Evolutionary conservation across 2,888 invertebrate species (phyloP).

Genomic region (Hirudinaria manillensis): DNA sequence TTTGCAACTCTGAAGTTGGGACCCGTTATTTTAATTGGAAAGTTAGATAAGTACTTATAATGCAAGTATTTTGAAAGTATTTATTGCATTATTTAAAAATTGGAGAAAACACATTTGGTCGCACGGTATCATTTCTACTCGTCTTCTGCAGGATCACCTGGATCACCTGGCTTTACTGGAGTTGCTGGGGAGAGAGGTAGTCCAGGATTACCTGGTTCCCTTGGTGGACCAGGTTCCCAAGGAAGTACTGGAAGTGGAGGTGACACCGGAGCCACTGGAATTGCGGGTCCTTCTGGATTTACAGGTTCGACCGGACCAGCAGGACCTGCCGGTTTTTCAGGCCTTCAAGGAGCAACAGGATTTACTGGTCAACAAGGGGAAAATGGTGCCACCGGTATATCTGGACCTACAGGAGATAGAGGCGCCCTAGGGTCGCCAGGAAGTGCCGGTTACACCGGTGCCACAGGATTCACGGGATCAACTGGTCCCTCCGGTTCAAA

Average conservation of each 20-base stretch:
- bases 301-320: constrained; percentile 27
- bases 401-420: constrained; percentile 30
- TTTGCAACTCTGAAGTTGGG: not conserved
- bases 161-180: constrained; percentile 34
- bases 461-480: constrained; percentile 37
- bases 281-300: constrained; percentile 26
- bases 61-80: not conserved
- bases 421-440: constrained; percentile 30
- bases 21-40: not conserved
- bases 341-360: constrained; percentile 26
- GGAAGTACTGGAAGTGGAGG: constrained; percentile 58
- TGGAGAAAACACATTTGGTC: no score
- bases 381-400: constrained; percentile 21
- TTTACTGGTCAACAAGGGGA: constrained; percentile 22
- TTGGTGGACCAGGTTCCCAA: constrained; percentile 30
- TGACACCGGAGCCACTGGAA: constrained; percentile 27
- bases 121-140: no score
- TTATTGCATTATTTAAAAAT: not conserved
- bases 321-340: constrained; percentile 38
- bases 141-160: constrained; percentile 9
- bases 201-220: constrained; percentile 31
- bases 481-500: constrained; percentile 57
- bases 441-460: constrained; percentile 16
- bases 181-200: constrained; percentile 27
- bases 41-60: not conserved